A percentile compares a stretch with the other conserved stretches of the same genome.
Evolutionary conservation across 2,797 vertebrate genomes (phyloP).

Genomic region (Trachurus trachurus): DNA sequence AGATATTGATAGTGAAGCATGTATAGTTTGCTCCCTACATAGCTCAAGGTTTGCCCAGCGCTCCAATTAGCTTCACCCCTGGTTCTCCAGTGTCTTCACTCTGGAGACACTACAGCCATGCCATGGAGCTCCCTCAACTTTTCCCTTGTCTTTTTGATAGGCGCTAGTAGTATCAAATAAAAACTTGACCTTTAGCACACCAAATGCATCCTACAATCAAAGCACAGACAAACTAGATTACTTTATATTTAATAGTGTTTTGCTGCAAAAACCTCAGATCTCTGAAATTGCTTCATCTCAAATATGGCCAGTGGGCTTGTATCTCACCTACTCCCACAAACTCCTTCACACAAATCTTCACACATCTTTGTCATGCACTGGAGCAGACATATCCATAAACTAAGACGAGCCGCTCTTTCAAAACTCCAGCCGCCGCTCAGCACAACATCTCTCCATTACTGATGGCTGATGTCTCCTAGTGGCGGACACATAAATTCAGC

Average conservation of each 20-base stretch:
- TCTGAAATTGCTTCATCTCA: conserved; percentile 3
- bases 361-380: conserved; percentile 18
- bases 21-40: conserved; percentile 1
- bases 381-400: conserved; percentile 24
- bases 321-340: conserved; percentile 33
- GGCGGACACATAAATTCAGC: conserved; percentile 47
- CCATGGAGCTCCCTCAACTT: conserved; percentile 17
- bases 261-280: conserved; percentile 9
- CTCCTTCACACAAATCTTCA: conserved; percentile 17
- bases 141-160: neutral
- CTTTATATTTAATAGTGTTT: neutral
- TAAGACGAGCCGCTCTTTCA: conserved; percentile 36
- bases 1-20: conserved; percentile 29
- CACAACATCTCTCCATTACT: conserved; percentile 45
- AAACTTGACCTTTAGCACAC: neutral
- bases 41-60: conserved; percentile 24
- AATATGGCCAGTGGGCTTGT: neutral
- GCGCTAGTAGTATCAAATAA: neutral
- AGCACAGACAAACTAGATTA: neutral
- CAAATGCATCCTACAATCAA: conserved; percentile 16
- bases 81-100: conserved; percentile 20
- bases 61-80: conserved; percentile 53
- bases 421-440: conserved; percentile 33
- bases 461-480: conserved; percentile 37
- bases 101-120: conserved; percentile 5